Conservation (phyloP, 2,888 invertebrate species). For the Meganola albula region DNA sequence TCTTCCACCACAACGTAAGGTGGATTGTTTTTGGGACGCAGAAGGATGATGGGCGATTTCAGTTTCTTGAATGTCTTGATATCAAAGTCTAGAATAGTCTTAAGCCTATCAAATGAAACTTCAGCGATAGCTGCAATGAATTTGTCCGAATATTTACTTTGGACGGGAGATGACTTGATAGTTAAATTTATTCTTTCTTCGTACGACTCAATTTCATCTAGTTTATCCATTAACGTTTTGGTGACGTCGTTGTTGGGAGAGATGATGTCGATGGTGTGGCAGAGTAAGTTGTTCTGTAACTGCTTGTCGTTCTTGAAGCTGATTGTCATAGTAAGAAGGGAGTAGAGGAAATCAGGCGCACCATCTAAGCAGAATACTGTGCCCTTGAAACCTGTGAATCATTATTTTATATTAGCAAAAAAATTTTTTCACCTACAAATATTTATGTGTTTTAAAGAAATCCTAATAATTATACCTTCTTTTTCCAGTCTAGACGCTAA, state of each 20-base stretch:
- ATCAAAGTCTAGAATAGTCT: constrained; percentile 70
- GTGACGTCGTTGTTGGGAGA: constrained; percentile 56
- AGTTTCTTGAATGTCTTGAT: constrained; percentile 63
- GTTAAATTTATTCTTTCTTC: constrained; percentile 76
- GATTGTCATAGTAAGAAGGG: constrained; percentile 68
- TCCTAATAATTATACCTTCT: constrained; percentile 64
- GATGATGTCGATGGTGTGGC: constrained; percentile 73
- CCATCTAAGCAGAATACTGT: constrained; percentile 88
- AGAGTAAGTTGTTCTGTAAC: constrained; percentile 77
- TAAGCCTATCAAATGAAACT: constrained; percentile 70
- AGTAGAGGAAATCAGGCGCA: constrained; percentile 82
- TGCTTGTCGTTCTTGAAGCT: constrained; percentile 59
- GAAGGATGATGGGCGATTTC: constrained; percentile 76
- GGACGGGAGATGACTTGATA: constrained; percentile 48
- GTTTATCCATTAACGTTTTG: constrained; percentile 53
- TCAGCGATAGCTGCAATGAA: constrained; percentile 43
- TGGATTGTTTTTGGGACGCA: constrained; percentile 80
- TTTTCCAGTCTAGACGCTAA: constrained; percentile 84
- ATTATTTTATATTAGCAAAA: no score
- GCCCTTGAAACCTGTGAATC: constrained; percentile 76
- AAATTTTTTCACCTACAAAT: neutral
- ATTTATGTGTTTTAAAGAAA: neutral
- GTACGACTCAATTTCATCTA: constrained; percentile 73
- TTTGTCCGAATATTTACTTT: constrained; percentile 53
- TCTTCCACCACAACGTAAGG: constrained; percentile 74